Evolutionary conservation across 1,140 invertebrate genomes (phyloP).

Genomic region (Colletes gigas): DNA sequence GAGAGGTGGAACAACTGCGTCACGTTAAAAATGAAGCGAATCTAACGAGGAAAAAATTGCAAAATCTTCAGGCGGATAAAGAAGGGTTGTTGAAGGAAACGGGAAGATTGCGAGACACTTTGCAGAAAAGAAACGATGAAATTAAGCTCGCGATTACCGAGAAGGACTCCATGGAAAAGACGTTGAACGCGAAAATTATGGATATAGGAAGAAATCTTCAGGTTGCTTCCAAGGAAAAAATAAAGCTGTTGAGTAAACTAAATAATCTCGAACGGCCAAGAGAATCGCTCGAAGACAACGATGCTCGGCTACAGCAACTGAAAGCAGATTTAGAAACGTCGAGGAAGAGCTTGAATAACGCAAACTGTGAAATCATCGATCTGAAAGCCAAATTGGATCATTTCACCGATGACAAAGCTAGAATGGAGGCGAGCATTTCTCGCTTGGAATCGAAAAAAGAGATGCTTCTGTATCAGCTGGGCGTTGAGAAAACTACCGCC

Average conservation of each 20-base stretch:
- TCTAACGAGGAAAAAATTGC: slow-evolving; percentile 32
- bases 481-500: background rate
- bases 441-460: slow-evolving; percentile 34
- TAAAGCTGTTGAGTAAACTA: slow-evolving; percentile 36
- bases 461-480: slow-evolving; percentile 22
- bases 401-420: background rate
- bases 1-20: slow-evolving; percentile 30
- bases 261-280: slow-evolving; percentile 4
- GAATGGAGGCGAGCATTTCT: slow-evolving; percentile 6
- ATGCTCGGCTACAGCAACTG: slow-evolving; percentile 21
- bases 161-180: slow-evolving; percentile 6
- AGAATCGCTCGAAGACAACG: background rate
- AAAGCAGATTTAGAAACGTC: slow-evolving; percentile 26
- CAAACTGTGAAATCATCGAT: slow-evolving; percentile 9
- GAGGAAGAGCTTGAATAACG: slow-evolving; percentile 10
- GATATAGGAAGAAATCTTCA: slow-evolving; percentile 35
- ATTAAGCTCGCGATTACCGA: slow-evolving; percentile 34
- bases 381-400: slow-evolving; percentile 9
- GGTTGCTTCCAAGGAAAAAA: slow-evolving; percentile 39
- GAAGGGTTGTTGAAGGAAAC: slow-evolving; percentile 44
- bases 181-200: slow-evolving; percentile 14
- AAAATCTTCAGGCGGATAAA: slow-evolving; percentile 41
- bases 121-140: slow-evolving; percentile 43
- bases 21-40: slow-evolving; percentile 39
- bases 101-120: slow-evolving; percentile 31